phyloP scores from a whole-genome alignment of 2,797 vertebrate species.

The Helostoma temminkii region DNA sequence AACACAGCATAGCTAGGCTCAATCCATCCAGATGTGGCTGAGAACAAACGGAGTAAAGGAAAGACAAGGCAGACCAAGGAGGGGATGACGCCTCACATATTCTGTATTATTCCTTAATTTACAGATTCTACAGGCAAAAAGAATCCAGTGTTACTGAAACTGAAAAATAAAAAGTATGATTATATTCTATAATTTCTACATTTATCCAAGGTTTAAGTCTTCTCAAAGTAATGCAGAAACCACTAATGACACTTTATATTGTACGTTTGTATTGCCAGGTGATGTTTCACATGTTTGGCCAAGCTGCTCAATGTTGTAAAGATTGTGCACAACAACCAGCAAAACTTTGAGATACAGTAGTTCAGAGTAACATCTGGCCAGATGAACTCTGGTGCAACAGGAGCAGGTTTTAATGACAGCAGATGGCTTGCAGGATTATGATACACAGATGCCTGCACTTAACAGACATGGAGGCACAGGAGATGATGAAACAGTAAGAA shows the following conservation, averaged over 20 bases:
- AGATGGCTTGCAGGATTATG: conserved; percentile 73
- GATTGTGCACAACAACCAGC: conserved; percentile 6
- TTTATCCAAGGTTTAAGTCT: not conserved
- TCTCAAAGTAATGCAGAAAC: not conserved
- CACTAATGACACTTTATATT: not conserved
- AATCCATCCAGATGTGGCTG: conserved; percentile 54
- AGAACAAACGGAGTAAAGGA: conserved; percentile 8
- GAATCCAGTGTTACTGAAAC: not conserved
- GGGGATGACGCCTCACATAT: not conserved
- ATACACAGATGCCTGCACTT: conserved; percentile 39
- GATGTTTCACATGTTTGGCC: not conserved
- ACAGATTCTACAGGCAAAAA: not conserved
- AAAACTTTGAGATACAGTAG: conserved; percentile 46
- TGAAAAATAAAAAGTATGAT: not conserved
- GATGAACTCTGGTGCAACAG: conserved; percentile 47
- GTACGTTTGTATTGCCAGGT: not conserved
- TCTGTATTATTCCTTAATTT: not conserved
- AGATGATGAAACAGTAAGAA: conserved; percentile 36
- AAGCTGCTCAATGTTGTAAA: conserved; percentile 1
- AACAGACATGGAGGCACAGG: conserved; percentile 33
- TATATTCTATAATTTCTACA: not conserved
- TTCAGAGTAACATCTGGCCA: conserved; percentile 55
- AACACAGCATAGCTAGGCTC: conserved; percentile 53
- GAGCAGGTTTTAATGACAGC: conserved; percentile 70
- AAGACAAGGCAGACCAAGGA: conserved; percentile 10